Evolutionary conservation across 2,888 invertebrate species (phyloP).

Genomic region (Gandaritis pyraliata): DNA sequence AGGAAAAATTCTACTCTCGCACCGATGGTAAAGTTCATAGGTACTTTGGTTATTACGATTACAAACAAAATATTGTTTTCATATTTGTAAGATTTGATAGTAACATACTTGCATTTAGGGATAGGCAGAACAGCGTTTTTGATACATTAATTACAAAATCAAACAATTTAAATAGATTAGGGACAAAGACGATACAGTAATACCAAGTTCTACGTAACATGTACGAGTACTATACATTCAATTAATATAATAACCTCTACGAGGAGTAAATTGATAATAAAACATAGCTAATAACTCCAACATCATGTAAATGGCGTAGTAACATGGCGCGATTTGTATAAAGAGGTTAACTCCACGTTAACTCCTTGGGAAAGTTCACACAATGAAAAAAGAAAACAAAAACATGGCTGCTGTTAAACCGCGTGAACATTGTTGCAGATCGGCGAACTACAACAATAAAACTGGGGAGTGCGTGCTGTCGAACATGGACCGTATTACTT

Average conservation of each 20-base stretch:
- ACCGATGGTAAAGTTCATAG: slow-evolving; percentile 2
- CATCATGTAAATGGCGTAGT: slow-evolving; percentile 49
- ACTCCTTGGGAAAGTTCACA: slow-evolving; percentile 75
- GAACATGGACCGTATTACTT: slow-evolving; percentile 95
- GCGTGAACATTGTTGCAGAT: slow-evolving; percentile 86
- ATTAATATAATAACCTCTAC: slow-evolving; percentile 31
- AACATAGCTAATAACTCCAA: slow-evolving; percentile 45
- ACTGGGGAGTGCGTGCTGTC: slow-evolving; percentile 94
- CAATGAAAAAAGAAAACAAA: slow-evolving; percentile 61
- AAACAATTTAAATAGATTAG: too few relatives aligned
- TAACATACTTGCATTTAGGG: too few relatives aligned
- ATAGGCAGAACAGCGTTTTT: too few relatives aligned
- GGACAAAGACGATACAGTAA: background rate
- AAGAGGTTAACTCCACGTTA: slow-evolving; percentile 50
- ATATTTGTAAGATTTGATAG: too few relatives aligned
- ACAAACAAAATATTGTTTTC: background rate
- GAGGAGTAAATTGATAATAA: slow-evolving; percentile 27
- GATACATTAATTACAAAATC: too few relatives aligned
- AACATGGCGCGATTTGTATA: slow-evolving; percentile 50
- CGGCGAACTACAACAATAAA: slow-evolving; percentile 94
- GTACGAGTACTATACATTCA: slow-evolving; percentile 18
- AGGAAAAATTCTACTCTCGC: slow-evolving; percentile 34
- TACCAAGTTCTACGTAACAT: background rate
- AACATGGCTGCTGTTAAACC: slow-evolving; percentile 62
- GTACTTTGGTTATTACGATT: background rate